A percentile compares a stretch with the other conserved stretches of the same genome.
phyloP scores from a whole-genome alignment of 2,888 invertebrate genomes.

The Boloria selene region DNA sequence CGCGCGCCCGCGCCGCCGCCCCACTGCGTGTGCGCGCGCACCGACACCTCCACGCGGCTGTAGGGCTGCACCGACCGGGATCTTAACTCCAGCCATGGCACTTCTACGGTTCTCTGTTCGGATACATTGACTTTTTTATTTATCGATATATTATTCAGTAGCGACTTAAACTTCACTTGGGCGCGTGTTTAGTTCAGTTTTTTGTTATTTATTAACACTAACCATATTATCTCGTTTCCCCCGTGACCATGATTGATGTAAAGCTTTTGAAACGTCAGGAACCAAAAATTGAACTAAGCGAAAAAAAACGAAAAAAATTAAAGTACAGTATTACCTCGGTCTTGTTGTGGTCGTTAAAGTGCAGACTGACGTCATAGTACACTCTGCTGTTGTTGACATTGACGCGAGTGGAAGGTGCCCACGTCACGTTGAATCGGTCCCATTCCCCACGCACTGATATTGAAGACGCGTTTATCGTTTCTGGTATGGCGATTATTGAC shows the following conservation, averaged over 20 bases:
- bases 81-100: conserved; percentile 76
- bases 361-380: conserved; percentile 90
- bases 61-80: conserved; percentile 83
- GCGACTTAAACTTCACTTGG: too few relatives aligned
- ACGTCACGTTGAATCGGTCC: conserved; percentile 91
- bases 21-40: conserved; percentile 93
- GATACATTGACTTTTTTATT: neutral
- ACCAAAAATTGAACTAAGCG: too few relatives aligned
- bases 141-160: neutral
- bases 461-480: conserved; percentile 84
- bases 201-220: too few relatives aligned
- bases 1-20: conserved; percentile 86
- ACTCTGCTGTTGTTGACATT: conserved; percentile 92
- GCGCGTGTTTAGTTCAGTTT: too few relatives aligned
- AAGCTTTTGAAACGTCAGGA: too few relatives aligned
- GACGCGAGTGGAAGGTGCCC: conserved; percentile 88
- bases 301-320: neutral
- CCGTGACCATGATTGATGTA: too few relatives aligned
- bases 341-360: conserved; percentile 79
- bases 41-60: conserved; percentile 85
- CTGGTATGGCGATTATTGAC: conserved; percentile 87
- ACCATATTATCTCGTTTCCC: too few relatives aligned
- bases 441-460: conserved; percentile 89
- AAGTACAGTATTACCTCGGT: conserved; percentile 72
- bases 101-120: conserved; percentile 76